Evolutionary conservation across 2,113 vertebrate species (phyloP), one percentile per base, ranked within the genome.

Genomic region (Notarius lentiginosus): DNA sequence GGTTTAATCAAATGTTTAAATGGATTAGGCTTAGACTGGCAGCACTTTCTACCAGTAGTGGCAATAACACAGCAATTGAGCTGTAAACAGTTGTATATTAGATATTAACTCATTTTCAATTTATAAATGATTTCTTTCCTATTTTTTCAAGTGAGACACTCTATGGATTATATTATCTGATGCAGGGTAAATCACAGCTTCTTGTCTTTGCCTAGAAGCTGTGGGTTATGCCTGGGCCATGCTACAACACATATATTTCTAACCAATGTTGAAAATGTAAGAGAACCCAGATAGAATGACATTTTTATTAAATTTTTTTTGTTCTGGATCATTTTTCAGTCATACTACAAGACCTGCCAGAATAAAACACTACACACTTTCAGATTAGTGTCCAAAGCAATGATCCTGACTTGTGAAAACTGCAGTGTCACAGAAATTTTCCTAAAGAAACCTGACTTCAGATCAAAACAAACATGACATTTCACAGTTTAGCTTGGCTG

Each of bases 1-100:
- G 17, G 77, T 82, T 87, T 73, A 80, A 34, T 30, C n/a, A 82
- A 82, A 68, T 82, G 82, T 77, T 87, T 82, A 76, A 65, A 85
- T 53, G 47, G 73, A 58, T 87, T 65, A 51, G 63, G n/a, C 72
- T 53, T n/a, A 51, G 53, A 81, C 20, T 82, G 77, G 34, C 56
- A 77, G n/a, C 41, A 17, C 12, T 77, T 87, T 89, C 51, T 30
- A 82, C 15, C 58, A 22, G 68, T 49, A 70, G 76, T 34, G 58
- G 58, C 17, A 65, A 80, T 34, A 61, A 56, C 55, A 1, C 47
- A 79, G 34, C 27, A 76, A 66, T 24, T 30, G 60, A 70, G 51
- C 55, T 18, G 12, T 81, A 79, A 85, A 76, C 68, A 73, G 66
- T 53, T 80, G 63, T 75, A 53, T 65, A 75, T 65, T n/a, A 77